These are phyloP conservation scores for Holacanthella duospinosa DNA, from an alignment of 2,888 invertebrate species.

Conservation along the genomic window DNA sequence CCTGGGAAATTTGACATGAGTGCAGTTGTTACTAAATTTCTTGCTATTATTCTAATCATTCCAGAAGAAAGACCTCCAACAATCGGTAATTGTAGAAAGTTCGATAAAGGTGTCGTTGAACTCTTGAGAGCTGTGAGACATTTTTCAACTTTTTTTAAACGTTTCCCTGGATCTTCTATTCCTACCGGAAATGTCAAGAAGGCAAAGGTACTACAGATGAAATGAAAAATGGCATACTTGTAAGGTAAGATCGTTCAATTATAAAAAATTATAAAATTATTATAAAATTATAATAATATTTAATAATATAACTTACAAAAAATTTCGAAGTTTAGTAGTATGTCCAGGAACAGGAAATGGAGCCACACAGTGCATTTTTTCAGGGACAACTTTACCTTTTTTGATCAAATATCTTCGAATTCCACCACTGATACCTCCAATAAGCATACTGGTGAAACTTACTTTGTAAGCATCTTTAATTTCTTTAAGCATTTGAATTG, in stretches of 20 bases:
- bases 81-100: conserved; percentile 8
- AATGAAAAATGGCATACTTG: too few species aligned
- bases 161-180: neutral
- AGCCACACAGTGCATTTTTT: conserved; percentile 10
- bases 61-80: neutral
- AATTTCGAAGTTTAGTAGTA: conserved; percentile 16
- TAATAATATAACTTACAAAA: conserved; percentile 11
- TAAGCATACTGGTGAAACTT: conserved; percentile 14
- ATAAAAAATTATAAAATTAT: neutral
- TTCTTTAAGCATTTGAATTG: conserved; percentile 12
- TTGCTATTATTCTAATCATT: neutral
- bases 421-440: conserved; percentile 16
- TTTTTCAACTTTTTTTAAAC: neutral
- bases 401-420: conserved; percentile 15
- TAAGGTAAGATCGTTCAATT: too few species aligned
- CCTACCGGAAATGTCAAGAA: conserved; percentile 7
- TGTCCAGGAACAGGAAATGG: conserved; percentile 15
- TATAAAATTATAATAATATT: neutral
- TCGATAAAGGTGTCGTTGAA: conserved; percentile 1
- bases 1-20: conserved; percentile 10
- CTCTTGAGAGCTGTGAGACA: neutral
- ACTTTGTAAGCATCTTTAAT: conserved; percentile 13
- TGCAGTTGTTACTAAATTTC: neutral
- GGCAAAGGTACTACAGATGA: conserved; percentile 2
- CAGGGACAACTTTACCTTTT: conserved; percentile 8